Evolutionary conservation across 2,797 vertebrate species (phyloP).

Genomic region (Apodemus agrarius): DNA sequence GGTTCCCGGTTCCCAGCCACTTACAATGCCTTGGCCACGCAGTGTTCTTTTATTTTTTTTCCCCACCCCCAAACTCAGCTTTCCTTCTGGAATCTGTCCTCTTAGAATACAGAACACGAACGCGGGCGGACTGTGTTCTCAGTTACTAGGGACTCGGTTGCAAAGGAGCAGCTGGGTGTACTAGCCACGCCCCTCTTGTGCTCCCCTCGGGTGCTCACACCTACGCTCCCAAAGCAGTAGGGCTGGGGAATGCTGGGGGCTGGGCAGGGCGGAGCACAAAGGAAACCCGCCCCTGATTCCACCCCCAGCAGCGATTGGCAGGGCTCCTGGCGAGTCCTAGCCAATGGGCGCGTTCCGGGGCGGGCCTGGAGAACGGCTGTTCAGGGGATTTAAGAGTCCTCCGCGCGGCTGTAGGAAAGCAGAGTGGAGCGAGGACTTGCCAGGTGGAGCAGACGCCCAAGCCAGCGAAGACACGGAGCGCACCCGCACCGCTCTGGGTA

Average conservation of each 20-base stretch:
- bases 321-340: background rate
- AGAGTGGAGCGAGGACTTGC: conserved; percentile 59
- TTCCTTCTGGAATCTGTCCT: background rate
- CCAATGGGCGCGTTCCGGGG: conserved; percentile 84
- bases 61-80: background rate
- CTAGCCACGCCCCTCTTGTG: background rate
- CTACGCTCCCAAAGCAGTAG: background rate
- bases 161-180: background rate
- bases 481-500: background rate
- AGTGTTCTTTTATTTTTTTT: background rate
- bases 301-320: conserved; percentile 66
- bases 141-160: background rate
- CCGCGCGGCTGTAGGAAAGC: conserved; percentile 20
- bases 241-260: background rate
- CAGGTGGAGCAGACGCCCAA: background rate
- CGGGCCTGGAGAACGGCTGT: conserved; percentile 73
- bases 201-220: too few relatives aligned
- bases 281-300: conserved; percentile 12
- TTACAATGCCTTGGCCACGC: background rate
- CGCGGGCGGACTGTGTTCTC: too few relatives aligned
- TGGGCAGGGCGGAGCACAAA: background rate
- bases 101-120: background rate
- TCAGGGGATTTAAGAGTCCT: conserved; percentile 82
- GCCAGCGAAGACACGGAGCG: conserved; percentile 18
- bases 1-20: background rate